phyloP scores from a whole-genome alignment of 2,888 invertebrate genomes.

The Metopia argyrocephala region DNA sequence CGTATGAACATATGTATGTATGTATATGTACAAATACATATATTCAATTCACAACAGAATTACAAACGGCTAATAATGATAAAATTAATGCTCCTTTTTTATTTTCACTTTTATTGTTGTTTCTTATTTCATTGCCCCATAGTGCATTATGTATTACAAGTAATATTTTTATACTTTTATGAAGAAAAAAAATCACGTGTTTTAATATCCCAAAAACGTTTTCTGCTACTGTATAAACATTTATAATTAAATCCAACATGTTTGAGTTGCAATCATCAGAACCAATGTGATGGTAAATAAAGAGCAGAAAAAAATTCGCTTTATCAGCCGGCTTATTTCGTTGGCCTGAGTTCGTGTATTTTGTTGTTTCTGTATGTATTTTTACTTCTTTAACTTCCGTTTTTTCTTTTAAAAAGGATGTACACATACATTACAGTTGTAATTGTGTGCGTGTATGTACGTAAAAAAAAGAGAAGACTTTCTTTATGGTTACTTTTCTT shows the following conservation, averaged over 20 bases:
- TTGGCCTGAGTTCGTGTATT: neutral
- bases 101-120: no score
- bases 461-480: neutral
- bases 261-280: slow-evolving; percentile 37
- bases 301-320: neutral
- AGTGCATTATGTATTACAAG: neutral
- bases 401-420: slow-evolving; percentile 47
- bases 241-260: slow-evolving; percentile 16
- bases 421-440: neutral
- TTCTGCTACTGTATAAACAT: neutral
- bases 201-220: slow-evolving; percentile 10
- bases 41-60: no score
- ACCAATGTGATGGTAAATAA: neutral
- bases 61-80: no score
- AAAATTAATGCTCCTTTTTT: no score
- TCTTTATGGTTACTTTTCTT: slow-evolving; percentile 10
- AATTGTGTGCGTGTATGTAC: neutral
- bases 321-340: slow-evolving; percentile 38
- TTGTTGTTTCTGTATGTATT: no score
- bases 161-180: neutral
- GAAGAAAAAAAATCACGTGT: slow-evolving; percentile 46
- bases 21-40: no score
- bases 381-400: slow-evolving; percentile 37
- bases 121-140: no score
- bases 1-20: no score